phyloP scores from a whole-genome alignment of 2,888 invertebrate genomes.

The Ethmia dodecea region DNA sequence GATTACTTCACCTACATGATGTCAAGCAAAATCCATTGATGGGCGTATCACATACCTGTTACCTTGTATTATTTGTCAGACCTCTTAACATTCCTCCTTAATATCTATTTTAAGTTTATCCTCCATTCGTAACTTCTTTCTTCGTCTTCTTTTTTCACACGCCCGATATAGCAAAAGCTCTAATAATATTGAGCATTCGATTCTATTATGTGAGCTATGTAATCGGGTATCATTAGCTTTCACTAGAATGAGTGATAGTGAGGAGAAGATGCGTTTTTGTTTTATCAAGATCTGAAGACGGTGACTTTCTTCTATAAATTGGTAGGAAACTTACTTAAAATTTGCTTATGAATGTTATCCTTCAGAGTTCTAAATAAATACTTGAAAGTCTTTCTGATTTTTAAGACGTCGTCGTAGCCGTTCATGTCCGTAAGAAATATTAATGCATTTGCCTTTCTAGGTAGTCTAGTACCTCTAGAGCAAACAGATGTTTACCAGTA shows the following conservation, averaged over 20 bases:
- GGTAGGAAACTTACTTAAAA: no score
- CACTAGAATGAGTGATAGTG: slow-evolving; percentile 23
- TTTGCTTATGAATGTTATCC: no score
- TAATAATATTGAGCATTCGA: no score
- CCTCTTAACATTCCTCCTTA: not conserved
- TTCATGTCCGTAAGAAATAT: no score
- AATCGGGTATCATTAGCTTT: slow-evolving; percentile 17
- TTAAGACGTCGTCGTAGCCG: no score
- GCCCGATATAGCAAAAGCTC: no score
- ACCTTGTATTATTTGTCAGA: not conserved
- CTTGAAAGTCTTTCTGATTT: no score
- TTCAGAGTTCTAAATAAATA: no score
- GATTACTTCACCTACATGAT: slow-evolving; percentile 1
- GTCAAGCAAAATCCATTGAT: not conserved
- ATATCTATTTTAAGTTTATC: not conserved
- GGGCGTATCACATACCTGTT: not conserved
- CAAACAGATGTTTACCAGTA: no score
- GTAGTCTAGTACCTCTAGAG: no score
- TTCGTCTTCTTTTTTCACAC: no score
- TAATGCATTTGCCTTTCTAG: no score
- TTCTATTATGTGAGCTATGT: slow-evolving; percentile 13
- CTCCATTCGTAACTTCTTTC: not conserved
- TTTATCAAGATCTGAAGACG: not conserved
- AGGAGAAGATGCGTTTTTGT: not conserved
- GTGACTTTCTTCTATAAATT: not conserved